Evolutionary conservation across 2,888 invertebrate genomes (phyloP).

Genomic region (Drosophila flavopinicola): DNA sequence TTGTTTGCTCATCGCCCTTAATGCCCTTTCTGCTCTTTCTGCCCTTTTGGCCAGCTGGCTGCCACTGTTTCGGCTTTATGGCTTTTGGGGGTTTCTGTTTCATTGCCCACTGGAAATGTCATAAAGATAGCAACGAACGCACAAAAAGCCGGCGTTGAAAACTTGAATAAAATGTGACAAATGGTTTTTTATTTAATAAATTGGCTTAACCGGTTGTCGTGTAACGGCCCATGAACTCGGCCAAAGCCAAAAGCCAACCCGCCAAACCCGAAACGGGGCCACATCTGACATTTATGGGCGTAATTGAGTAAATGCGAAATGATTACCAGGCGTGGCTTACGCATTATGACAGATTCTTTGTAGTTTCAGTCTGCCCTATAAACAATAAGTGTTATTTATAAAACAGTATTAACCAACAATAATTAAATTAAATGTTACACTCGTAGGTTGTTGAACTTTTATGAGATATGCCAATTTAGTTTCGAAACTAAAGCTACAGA

Average conservation of each 20-base stretch:
- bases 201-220: conserved; percentile 76
- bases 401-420: too few species aligned
- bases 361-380: conserved; percentile 11
- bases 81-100: conserved; percentile 60
- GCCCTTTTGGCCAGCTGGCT: conserved; percentile 38
- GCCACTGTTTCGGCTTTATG: conserved; percentile 51
- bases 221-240: conserved; percentile 30
- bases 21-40: conserved; percentile 4
- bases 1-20: conserved; percentile 8
- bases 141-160: conserved; percentile 54
- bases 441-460: neutral
- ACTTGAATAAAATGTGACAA: conserved; percentile 78
- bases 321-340: conserved; percentile 45
- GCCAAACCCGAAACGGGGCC: conserved; percentile 11
- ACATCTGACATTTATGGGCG: conserved; percentile 58
- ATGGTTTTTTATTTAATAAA: conserved; percentile 79
- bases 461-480: neutral
- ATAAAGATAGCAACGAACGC: conserved; percentile 68
- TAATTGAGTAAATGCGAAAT: conserved; percentile 72
- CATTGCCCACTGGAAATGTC: conserved; percentile 58
- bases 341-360: conserved; percentile 26
- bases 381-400: conserved; percentile 4
- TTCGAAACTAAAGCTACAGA: neutral
- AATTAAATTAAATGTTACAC: neutral
- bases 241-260: neutral